phyloP scores from a whole-genome alignment of 1,140 invertebrate species.

The Plutomurus gul region DNA sequence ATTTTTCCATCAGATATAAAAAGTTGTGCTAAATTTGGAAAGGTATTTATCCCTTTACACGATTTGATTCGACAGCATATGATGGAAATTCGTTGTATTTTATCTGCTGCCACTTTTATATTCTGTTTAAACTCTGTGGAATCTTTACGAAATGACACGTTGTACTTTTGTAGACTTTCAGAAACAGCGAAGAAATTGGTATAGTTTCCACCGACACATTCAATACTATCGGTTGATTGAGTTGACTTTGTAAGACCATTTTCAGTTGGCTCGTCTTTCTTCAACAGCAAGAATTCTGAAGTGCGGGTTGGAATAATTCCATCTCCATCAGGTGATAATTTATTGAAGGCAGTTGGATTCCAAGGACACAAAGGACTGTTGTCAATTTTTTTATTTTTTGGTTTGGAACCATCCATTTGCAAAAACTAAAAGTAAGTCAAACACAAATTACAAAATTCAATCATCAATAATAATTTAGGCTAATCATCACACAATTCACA shows the following conservation, averaged over 20 bases:
- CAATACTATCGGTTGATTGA: neutral
- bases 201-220: neutral
- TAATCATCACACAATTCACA: no score
- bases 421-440: neutral
- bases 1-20: neutral
- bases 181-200: neutral
- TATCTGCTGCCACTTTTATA: neutral
- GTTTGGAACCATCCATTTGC: neutral
- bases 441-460: neutral
- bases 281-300: no score
- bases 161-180: neutral
- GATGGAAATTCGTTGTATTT: neutral
- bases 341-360: neutral
- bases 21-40: neutral
- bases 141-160: neutral
- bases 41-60: neutral
- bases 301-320: neutral
- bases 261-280: neutral
- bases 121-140: neutral
- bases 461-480: neutral
- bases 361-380: neutral
- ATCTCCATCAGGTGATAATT: neutral
- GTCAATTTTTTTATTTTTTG: neutral
- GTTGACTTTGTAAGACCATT: neutral
- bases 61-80: slow-evolving; percentile 1